Percentiles rank a stretch among this genome's conserved stretches.
Conservation (phyloP, 1,140 invertebrate species). For the Drosophila rhopaloa region DNA sequence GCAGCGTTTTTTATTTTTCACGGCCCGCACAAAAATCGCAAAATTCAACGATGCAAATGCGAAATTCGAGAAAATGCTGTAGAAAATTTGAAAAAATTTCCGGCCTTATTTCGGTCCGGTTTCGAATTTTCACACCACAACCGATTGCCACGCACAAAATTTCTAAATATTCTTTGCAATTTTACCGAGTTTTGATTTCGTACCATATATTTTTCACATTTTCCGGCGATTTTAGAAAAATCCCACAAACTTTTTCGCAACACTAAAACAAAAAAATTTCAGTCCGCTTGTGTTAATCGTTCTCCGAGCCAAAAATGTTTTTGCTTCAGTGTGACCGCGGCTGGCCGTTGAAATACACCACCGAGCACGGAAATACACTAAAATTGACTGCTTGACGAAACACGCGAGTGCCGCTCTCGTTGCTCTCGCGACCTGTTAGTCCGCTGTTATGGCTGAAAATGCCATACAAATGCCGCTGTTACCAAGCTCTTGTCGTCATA, state of each 20-base stretch:
- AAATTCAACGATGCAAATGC: constrained; percentile 71
- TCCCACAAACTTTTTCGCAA: constrained; percentile 83
- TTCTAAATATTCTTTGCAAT: constrained; percentile 67
- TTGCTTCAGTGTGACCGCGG: constrained; percentile 20
- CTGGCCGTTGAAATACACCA: constrained; percentile 12
- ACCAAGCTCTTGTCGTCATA: not conserved
- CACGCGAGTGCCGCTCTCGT: constrained; percentile 1
- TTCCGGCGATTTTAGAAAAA: constrained; percentile 74
- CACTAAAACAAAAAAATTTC: constrained; percentile 84
- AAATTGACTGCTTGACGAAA: constrained; percentile 1
- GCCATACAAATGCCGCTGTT: constrained; percentile 17
- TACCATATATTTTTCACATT: constrained; percentile 80
- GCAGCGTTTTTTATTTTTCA: constrained; percentile 63
- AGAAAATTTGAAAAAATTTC: constrained; percentile 71
- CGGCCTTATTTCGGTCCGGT: constrained; percentile 28
- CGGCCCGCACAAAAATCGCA: constrained; percentile 58
- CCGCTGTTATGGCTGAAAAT: constrained; percentile 4
- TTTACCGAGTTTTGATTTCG: constrained; percentile 76
- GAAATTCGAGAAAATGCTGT: constrained; percentile 69
- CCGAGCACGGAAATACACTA: constrained; percentile 9
- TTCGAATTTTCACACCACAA: constrained; percentile 40
- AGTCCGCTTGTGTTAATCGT: constrained; percentile 78
- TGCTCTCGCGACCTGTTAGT: constrained; percentile 4
- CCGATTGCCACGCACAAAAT: constrained; percentile 61
- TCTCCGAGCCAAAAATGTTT: constrained; percentile 28